A percentile compares a stretch with the other conserved stretches of the same genome.
These are phyloP conservation scores for Nasonia giraulti DNA, from an alignment of 1,140 invertebrate species.

Conservation along the genomic window DNA sequence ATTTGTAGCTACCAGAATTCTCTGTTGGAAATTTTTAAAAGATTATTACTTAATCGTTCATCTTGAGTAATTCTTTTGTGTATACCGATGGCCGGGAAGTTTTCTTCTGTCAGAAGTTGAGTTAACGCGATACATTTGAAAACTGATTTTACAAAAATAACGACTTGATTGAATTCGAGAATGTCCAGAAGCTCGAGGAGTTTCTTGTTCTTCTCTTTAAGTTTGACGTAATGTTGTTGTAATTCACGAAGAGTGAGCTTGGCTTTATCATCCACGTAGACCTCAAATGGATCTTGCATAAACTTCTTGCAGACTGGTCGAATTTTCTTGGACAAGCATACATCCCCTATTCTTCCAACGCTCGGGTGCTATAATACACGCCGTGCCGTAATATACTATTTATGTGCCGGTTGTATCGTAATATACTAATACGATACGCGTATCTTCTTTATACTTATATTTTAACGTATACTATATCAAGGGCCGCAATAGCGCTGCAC, in stretches of 20 bases:
- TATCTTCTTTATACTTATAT: no score
- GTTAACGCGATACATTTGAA: conserved; percentile 98
- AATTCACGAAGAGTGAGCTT: conserved; percentile 99
- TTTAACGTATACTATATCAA: no score
- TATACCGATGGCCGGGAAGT: conserved; percentile 99
- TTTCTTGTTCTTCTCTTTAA: conserved; percentile 99
- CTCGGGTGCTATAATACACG: no score
- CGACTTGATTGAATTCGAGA: conserved; percentile 99
- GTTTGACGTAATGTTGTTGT: conserved; percentile 99
- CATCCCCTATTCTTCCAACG: no score
- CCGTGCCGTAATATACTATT: no score
- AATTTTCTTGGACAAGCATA: conserved; percentile 95
- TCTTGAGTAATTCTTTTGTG: conserved; percentile 99
- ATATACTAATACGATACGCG: no score
- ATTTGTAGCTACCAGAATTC: conserved; percentile 98
- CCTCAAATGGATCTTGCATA: conserved; percentile 99
- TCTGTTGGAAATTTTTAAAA: conserved; percentile 98
- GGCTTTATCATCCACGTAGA: conserved; percentile 99
- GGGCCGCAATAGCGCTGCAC: no score
- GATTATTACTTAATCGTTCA: conserved; percentile 95
- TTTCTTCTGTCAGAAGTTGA: conserved; percentile 97
- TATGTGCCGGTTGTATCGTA: no score
- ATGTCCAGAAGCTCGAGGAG: conserved; percentile 99
- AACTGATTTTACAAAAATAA: conserved; percentile 99
- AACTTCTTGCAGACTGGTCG: conserved; percentile 99